phyloP scores from a whole-genome alignment of 1,140 invertebrate species.

The Drosophila virilis region DNA sequence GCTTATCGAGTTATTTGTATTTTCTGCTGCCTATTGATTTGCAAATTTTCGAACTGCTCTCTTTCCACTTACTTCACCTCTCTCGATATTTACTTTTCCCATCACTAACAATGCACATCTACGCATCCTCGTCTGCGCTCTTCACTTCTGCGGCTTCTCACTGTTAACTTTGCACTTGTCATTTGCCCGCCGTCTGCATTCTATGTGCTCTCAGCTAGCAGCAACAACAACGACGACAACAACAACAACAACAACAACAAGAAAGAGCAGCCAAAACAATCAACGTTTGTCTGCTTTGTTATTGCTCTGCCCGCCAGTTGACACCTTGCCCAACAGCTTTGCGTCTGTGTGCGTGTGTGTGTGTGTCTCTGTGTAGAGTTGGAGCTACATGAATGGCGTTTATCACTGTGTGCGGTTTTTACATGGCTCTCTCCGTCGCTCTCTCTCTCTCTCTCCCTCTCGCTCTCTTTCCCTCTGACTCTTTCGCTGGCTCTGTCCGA shows the following conservation, averaged over 20 bases:
- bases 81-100: not conserved
- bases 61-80: not conserved
- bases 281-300: conserved; percentile 71
- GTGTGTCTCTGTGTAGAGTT: conserved; percentile 22
- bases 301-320: conserved; percentile 56
- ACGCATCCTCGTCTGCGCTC: not conserved
- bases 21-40: not conserved
- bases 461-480: not conserved
- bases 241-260: conserved; percentile 26
- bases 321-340: conserved; percentile 59
- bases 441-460: conserved; percentile 7
- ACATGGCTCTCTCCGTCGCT: conserved; percentile 15
- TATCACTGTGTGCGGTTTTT: conserved; percentile 69
- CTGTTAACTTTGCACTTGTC: conserved; percentile 67
- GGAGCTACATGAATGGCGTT: conserved; percentile 63
- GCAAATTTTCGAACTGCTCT: not conserved
- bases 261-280: conserved; percentile 55
- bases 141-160: not conserved
- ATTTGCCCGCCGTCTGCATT: conserved; percentile 26
- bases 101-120: not conserved
- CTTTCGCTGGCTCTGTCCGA: not conserved
- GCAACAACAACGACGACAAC: conserved; percentile 18
- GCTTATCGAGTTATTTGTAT: not conserved
- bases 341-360: conserved; percentile 9
- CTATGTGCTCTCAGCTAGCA: conserved; percentile 40